Conservation (phyloP, 2,797 vertebrate genomes). For the Eupleurogrammus muticus region DNA sequence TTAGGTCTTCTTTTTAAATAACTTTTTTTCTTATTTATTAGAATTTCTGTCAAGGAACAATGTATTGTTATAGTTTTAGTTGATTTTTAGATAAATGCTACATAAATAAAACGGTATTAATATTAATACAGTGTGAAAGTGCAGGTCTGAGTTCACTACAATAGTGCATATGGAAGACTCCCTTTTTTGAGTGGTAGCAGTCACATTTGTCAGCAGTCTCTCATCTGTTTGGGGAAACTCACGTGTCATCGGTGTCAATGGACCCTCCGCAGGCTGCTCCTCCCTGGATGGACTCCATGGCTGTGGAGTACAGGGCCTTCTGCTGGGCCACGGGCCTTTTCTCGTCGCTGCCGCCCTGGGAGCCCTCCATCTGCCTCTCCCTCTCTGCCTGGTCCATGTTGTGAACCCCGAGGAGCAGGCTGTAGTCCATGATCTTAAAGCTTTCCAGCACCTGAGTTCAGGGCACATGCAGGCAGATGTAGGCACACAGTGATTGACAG, state of each 20-base stretch:
- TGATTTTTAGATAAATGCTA: not conserved
- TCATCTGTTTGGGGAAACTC: conserved; percentile 68
- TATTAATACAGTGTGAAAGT: not conserved
- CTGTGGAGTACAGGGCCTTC: conserved; percentile 98
- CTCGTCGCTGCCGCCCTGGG: conserved; percentile 89
- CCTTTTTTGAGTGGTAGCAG: not conserved
- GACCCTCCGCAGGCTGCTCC: conserved; percentile 92
- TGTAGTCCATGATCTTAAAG: conserved; percentile 99
- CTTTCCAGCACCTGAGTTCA: conserved; percentile 91
- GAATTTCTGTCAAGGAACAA: not conserved
- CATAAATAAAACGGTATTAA: not conserved
- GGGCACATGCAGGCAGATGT: conserved; percentile 16
- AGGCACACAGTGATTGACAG: conserved; percentile 12
- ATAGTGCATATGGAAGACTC: not conserved
- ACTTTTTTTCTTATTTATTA: not conserved
- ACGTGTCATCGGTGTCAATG: conserved; percentile 97
- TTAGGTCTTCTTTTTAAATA: too few species aligned
- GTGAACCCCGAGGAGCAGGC: conserved; percentile 95
- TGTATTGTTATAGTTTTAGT: too few species aligned
- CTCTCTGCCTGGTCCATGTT: conserved; percentile 96
- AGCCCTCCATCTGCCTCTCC: conserved; percentile 91
- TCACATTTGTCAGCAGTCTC: conserved; percentile 2
- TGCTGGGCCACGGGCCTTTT: conserved; percentile 96
- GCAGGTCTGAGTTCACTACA: not conserved
- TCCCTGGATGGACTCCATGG: conserved; percentile 99